A percentile compares a stretch with the other conserved stretches of the same genome.
These are phyloP conservation scores for Oryzias sinensis DNA, from an alignment of 2,797 vertebrate genomes.

Conservation along the genomic window DNA sequence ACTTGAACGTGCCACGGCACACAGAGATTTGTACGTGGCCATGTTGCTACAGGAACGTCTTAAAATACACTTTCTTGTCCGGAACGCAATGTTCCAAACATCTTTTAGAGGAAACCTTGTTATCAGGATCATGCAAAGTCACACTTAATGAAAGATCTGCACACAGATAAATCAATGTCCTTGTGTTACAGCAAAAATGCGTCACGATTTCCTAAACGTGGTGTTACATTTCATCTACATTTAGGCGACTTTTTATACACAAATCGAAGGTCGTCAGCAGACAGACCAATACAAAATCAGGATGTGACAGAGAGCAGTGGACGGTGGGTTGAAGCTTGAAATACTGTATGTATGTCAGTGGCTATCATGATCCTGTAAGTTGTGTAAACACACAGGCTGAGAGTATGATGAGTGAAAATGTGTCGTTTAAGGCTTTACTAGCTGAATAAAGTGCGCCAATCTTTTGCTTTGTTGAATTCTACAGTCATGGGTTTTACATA, in stretches of 20 bases:
- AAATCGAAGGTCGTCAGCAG: slow-evolving; percentile 19
- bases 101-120: not conserved
- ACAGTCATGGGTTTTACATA: too few relatives aligned
- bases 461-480: too few relatives aligned
- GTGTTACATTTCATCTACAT: slow-evolving; percentile 37
- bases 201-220: slow-evolving; percentile 16
- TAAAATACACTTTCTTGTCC: slow-evolving; percentile 16
- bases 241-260: slow-evolving; percentile 39
- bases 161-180: slow-evolving; percentile 6
- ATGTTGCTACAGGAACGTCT: slow-evolving; percentile 14
- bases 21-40: slow-evolving; percentile 32
- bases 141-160: not conserved
- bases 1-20: slow-evolving; percentile 15
- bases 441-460: too few relatives aligned
- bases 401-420: slow-evolving; percentile 7
- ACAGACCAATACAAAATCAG: slow-evolving; percentile 26
- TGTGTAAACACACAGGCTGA: slow-evolving; percentile 25
- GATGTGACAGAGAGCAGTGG: slow-evolving; percentile 44
- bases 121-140: slow-evolving; percentile 5
- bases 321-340: slow-evolving; percentile 65
- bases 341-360: slow-evolving; percentile 48
- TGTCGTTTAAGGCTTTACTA: slow-evolving; percentile 3
- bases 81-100: slow-evolving; percentile 7
- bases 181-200: slow-evolving; percentile 5
- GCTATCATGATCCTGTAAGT: slow-evolving; percentile 47